Percentiles rank a stretch among this genome's conserved stretches.
Conservation (phyloP, 2,797 vertebrate genomes). For the Peromyscus melanophrys region DNA sequence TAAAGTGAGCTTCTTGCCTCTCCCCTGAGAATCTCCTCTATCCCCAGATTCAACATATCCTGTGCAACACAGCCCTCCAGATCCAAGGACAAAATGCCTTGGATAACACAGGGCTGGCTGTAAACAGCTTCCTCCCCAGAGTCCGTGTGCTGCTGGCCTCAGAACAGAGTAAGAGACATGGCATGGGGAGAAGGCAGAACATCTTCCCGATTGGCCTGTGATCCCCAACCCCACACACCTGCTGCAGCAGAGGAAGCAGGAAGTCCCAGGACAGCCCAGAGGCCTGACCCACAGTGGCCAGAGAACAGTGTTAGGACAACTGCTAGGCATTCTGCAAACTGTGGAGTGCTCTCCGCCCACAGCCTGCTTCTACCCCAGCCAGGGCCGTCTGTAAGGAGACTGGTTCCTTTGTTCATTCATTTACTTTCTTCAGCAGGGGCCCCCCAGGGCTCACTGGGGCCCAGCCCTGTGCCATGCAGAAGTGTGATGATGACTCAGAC, state of each 20-base stretch:
- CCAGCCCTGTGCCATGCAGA: background rate
- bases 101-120: background rate
- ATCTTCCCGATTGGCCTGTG: accelerated
- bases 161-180: background rate
- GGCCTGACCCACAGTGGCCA: background rate
- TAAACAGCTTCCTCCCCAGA: too few species aligned
- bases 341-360: accelerated
- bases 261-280: accelerated
- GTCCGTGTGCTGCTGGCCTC: background rate
- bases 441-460: background rate
- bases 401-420: accelerated
- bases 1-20: background rate
- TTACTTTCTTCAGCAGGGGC: background rate
- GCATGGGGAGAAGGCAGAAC: accelerated
- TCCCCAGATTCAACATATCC: background rate
- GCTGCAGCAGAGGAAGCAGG: background rate
- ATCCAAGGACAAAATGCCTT: too few species aligned
- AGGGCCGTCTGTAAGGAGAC: accelerated
- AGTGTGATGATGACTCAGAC: background rate
- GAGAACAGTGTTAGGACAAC: accelerated
- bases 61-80: accelerated
- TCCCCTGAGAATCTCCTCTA: background rate
- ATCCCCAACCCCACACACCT: background rate
- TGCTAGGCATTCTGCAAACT: too few species aligned
- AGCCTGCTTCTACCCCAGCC: background rate